Evolutionary conservation across 2,888 invertebrate species (phyloP), one percentile per base, ranked within the genome.

Genomic region (Conomelus anceps): DNA sequence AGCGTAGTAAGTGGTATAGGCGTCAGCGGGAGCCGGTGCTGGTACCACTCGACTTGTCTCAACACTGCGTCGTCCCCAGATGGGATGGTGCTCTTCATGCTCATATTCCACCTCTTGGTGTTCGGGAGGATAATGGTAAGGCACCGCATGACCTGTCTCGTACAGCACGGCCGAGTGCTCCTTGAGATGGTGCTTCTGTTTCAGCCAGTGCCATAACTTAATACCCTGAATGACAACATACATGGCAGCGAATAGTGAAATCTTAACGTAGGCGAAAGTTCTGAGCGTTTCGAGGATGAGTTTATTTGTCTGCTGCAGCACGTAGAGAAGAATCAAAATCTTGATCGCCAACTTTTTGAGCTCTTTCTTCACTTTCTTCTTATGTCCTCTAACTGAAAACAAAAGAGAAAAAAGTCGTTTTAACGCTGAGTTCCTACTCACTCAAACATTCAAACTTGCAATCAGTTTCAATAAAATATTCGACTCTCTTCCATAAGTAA

Each of bases 271-370:
- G 20, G 41, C 88, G 22, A 89, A 88, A 0, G 89, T 89, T 84
- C 88, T 88, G n/a, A 88, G 26, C 13, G 86, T 85, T 88, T 89
- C 88, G 26, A 89, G 26, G 88, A 89, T 85, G 3, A 89, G 88
- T 9, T 86, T 88, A 22, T 34, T 86, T 20, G 89, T 88, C 63
- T 89, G 89, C 13, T 88, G 86, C 29, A 85, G 88, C 22, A 89
- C 89, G 89, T 89, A 89, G 85, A 89, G 85, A n/a, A 89, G 88
- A 84, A 89, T 88, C 85, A 89, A 86, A 34, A 89, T 86, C 86
- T 89, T 89, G 22, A 89, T 89, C 1, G 88, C 86, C 41, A 88
- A 20, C 63, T 89, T 89, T 26, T 89, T 89, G 23, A 89, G 9
- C 26, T 34, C 88, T 84, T 88, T 89, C 23, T 89, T 85, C n/a